Evolutionary conservation across 2,113 vertebrate species (phyloP), one percentile per base, ranked within the genome.

Genomic region (Megaleporinus macrocephalus): DNA sequence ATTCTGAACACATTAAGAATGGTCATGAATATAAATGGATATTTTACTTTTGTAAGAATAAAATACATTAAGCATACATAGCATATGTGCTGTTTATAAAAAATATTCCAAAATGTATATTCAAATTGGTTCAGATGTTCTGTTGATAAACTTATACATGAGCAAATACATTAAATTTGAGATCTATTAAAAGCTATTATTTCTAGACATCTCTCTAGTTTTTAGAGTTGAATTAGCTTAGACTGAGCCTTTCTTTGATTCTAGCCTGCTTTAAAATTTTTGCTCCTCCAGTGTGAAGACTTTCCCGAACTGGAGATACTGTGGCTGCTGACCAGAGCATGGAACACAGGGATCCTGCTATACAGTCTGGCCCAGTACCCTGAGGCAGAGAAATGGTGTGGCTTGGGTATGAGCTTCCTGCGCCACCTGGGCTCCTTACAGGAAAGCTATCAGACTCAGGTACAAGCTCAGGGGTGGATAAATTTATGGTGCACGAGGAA

Each of bases 321-420:
- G 87, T 98, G 96, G 96, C 78, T 99, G 88, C 94, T 99, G 94
- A 95, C 94, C 71, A 94, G 93, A 78, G 94, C 96, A 22, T 99
- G 97, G 97, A 98, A 98, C 83, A 95, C 91, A 13, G 97, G 96
- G 65, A 93, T 98, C 82, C 81, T 93, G 88, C 92, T 97, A 76
- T 97, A 95, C 81, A 93, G 91, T 18, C 70, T 86, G 78, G 88
- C 88, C 6, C 96, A 94, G 88, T 97, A 94, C 66, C 75, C 86
- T 0, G 93, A 94, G 82, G 94, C 96, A 1, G 95, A 97, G 89
- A 95, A 91, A 84, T 99, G 97, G 97, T 98, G 96, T 12, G 87
- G 91, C 33, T 83, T 98, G 30, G 94, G 94, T 62, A 94, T 99
- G 94, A 93, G 90, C 75, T 96, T 98, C 78, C 86, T 99, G 84